Evolutionary conservation across 2,113 vertebrate genomes (phyloP), one percentile per base, ranked within the genome.

Genomic region (Daubentonia madagascariensis): DNA sequence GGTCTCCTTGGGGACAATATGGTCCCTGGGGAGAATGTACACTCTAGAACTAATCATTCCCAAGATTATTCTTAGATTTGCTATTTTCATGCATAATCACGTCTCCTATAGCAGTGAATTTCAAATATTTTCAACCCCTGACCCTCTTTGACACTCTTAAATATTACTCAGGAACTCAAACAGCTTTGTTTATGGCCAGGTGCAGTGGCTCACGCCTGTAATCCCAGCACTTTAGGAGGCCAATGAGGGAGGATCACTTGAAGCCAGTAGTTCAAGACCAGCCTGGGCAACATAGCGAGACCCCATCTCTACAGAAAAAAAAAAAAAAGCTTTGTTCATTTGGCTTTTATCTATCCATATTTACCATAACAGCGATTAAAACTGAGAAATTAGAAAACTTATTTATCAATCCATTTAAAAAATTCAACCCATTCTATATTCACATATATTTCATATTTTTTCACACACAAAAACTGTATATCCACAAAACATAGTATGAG

Each of bases 361-460:
- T 43, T 8, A 67, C 4, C 0, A 0, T 10, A 14, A 17, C 0
- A 1, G 45, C 35, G 16, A 65, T 65, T 22, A 35, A 76, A 54
- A 65, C 43, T 1, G 65, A 85, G n/a, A 43, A 23, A 35, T 54
- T 23, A 25, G 12, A 40, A 75, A 65, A 75, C 0, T 0, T 8
- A 0, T 4, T 23, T 52, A 32, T 8, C 32, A 3, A 40, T 61
- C 37, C 54, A 0, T 50, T 32, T 8, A 2, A 40, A 84, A 72
- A n/a, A 37, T 18, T 6, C 6, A n/a, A 43, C 1, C 9, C 35
- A 20, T 8, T 13, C 25, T 12, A 54, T 6, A 5, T 9, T 9
- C n/a, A 68, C 7, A 28, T 48, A 68, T n/a, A 11, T 35, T 32
- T 32, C 18, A 11, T 9, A 12, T 4, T 35, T 65, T 50, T 37